A percentile compares a stretch with the other conserved stretches of the same genome.
phyloP scores from a whole-genome alignment of 2,113 vertebrate genomes.

The Hippocampus comes region DNA sequence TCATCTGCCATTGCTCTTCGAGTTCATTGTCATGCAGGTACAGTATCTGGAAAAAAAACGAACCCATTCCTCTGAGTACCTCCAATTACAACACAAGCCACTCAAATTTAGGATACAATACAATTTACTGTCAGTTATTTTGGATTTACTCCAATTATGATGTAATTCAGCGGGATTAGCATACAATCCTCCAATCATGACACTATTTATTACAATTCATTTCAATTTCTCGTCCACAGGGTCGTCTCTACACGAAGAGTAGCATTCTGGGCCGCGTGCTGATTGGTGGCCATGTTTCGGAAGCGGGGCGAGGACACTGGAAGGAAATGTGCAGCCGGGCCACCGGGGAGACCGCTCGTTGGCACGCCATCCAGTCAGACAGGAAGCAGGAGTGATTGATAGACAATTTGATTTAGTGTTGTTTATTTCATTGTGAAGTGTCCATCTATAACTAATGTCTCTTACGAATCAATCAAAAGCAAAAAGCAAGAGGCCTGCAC shows the following conservation, averaged over 20 bases:
- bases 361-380: slow-evolving; percentile 72
- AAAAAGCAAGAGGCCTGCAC: not conserved
- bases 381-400: not conserved
- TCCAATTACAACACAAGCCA: not conserved
- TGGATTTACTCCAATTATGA: not conserved
- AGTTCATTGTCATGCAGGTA: slow-evolving; percentile 80
- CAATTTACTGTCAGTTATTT: not conserved
- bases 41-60: not conserved
- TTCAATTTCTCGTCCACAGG: slow-evolving; percentile 50
- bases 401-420: not conserved
- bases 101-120: not conserved
- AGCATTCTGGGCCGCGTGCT: slow-evolving; percentile 68
- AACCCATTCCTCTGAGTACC: not conserved
- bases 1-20: slow-evolving; percentile 66
- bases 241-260: slow-evolving; percentile 70
- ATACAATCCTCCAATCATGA: too few species aligned
- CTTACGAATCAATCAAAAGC: not conserved
- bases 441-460: not conserved
- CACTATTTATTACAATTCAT: too few species aligned
- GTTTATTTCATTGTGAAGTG: not conserved
- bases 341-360: slow-evolving; percentile 72
- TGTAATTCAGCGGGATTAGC: not conserved
- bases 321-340: slow-evolving; percentile 73
- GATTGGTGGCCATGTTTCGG: slow-evolving; percentile 60
- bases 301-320: slow-evolving; percentile 74